A percentile compares a stretch with the other conserved stretches of the same genome.
These are phyloP conservation scores for Turritopsis rubra DNA, from an alignment of 30 jellyfish, hydroid and myxozoan species.

Conservation along the genomic window DNA sequence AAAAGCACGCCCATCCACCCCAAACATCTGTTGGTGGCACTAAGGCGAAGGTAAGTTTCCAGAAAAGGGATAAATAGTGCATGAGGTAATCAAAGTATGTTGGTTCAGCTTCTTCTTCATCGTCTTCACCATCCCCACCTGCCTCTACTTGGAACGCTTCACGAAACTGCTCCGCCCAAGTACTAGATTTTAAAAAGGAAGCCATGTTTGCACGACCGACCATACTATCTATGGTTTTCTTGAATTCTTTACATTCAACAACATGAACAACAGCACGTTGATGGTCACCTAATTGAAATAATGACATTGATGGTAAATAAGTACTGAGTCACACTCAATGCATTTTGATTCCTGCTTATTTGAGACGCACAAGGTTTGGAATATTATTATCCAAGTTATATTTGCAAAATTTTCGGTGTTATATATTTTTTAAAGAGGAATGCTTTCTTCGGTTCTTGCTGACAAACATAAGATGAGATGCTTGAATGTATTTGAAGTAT, in stretches of 20 bases:
- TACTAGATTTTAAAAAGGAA: slow-evolving; percentile 64
- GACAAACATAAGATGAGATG: no score
- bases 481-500: no score
- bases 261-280: slow-evolving; percentile 50
- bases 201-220: slow-evolving; percentile 75
- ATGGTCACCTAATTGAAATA: slow-evolving; percentile 61
- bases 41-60: slow-evolving; percentile 85
- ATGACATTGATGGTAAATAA: neutral
- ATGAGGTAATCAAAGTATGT: slow-evolving; percentile 87
- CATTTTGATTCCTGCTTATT: no score
- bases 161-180: slow-evolving; percentile 94
- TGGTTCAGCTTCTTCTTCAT: slow-evolving; percentile 84
- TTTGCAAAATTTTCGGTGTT: no score
- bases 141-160: slow-evolving; percentile 78
- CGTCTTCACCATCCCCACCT: slow-evolving; percentile 55
- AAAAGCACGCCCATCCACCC: slow-evolving; percentile 97
- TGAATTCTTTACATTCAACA: slow-evolving; percentile 90
- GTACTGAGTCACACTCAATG: neutral
- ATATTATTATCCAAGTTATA: no score
- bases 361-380: no score
- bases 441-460: no score
- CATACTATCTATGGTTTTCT: slow-evolving; percentile 88
- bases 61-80: slow-evolving; percentile 90
- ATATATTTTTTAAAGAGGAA: no score
- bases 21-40: slow-evolving; percentile 94